A percentile compares a stretch with the other conserved stretches of the same genome.
Conservation (phyloP, 1,140 invertebrate genomes). For the Drosophila simulans region DNA sequence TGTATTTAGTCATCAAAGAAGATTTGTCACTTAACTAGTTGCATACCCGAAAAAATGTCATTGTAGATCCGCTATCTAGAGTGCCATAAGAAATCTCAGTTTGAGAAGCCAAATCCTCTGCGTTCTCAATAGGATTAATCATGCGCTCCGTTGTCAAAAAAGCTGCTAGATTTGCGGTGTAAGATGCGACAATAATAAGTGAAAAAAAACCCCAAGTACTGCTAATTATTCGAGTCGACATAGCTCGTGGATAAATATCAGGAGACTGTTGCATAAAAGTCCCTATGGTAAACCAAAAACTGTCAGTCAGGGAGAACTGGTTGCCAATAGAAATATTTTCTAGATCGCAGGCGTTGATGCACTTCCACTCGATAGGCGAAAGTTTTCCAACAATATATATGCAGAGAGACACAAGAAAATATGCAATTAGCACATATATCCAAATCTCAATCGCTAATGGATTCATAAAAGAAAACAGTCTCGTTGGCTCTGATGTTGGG, state of each 20-base stretch:
- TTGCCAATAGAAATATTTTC: conserved; percentile 94
- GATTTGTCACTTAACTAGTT: conserved; percentile 73
- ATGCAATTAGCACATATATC: conserved; percentile 96
- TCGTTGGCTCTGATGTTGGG: conserved; percentile 93
- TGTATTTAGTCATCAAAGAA: conserved; percentile 84
- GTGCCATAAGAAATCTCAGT: conserved; percentile 94
- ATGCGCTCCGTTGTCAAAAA: conserved; percentile 95
- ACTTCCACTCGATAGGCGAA: conserved; percentile 97
- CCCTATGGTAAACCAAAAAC: conserved; percentile 91
- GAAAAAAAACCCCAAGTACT: conserved; percentile 99
- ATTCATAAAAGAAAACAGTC: conserved; percentile 97
- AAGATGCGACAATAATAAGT: conserved; percentile 96
- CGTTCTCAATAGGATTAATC: conserved; percentile 93
- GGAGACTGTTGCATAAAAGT: conserved; percentile 96
- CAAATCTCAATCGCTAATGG: conserved; percentile 97
- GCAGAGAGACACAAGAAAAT: conserved; percentile 94
- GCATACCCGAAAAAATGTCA: conserved; percentile 91
- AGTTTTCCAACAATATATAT: conserved; percentile 97
- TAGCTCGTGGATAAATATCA: conserved; percentile 94
- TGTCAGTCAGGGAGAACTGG: conserved; percentile 96
- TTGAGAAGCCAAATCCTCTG: conserved; percentile 91
- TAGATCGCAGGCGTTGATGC: conserved; percentile 91
- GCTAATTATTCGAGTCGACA: conserved; percentile 96
- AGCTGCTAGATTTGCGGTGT: conserved; percentile 97
- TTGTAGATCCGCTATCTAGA: conserved; percentile 90